Evolutionary conservation across 2,113 vertebrate species (phyloP).

Genomic region (Pseudolaguvia tuberculata): DNA sequence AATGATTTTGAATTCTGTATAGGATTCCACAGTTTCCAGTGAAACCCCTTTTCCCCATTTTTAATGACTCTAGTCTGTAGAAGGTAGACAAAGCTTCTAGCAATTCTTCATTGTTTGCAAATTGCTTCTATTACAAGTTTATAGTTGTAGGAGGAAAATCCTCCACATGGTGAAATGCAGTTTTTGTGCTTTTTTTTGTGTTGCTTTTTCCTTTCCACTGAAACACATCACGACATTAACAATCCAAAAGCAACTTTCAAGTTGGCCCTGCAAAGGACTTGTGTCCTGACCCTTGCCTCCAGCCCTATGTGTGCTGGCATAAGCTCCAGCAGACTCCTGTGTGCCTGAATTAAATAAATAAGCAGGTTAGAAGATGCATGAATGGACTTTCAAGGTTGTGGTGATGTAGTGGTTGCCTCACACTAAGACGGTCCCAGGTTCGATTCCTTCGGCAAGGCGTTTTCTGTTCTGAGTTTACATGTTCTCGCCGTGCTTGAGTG

Average conservation of each 20-base stretch:
- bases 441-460: too few species aligned
- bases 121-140: constrained; percentile 84
- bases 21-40: constrained; percentile 76
- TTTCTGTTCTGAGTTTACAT: too few species aligned
- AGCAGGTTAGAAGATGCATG: too few species aligned
- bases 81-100: constrained; percentile 92
- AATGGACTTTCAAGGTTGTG: too few species aligned
- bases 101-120: constrained; percentile 79
- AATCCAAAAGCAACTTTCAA: background rate
- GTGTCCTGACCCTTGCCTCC: too few species aligned
- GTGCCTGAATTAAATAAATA: too few species aligned
- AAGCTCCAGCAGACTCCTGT: too few species aligned
- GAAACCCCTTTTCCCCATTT: constrained; percentile 67
- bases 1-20: constrained; percentile 70
- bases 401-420: too few species aligned
- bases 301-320: too few species aligned
- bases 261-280: too few species aligned
- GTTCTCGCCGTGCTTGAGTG: too few species aligned
- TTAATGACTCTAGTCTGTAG: constrained; percentile 82
- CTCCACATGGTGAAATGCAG: background rate
- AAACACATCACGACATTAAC: background rate
- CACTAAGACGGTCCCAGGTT: too few species aligned
- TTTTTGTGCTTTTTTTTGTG: background rate
- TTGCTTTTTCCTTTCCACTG: background rate
- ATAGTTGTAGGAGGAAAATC: constrained; percentile 63